Base-by-base conservation (phyloP, 2,797 vertebrate genomes). In the Lophius americanus region DNA sequence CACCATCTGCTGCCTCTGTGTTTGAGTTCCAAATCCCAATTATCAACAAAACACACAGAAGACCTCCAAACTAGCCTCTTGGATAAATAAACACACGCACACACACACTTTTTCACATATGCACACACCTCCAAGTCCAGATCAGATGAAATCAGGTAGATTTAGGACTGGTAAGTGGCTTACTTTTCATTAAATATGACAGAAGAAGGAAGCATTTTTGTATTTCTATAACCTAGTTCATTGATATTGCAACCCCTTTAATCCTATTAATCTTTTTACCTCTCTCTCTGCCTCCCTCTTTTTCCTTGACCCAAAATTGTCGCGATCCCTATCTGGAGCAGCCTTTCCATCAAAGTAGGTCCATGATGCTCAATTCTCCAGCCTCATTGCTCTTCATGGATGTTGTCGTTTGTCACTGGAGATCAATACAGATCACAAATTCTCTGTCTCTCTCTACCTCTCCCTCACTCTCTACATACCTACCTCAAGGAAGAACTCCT, bases 1-100 rank as follows among this genome's bases (percentile, higher is more conserved):
- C 78, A 90, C 92, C 93, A 94, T 94, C 93, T 94, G 93, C 84
- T 62, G 73, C 79, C 78, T 70, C 84, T 75, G 78, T 90, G 85
- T 92, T 85, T 85, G 88, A 88, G 79, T 87, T 93, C 92, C 89
- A 93, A 92, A 92, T 91, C 88, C 89, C 85, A 81, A 87, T 92
- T 91, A 93, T 93, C 92, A 93, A 90, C 89, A 93, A 85, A 91
- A 89, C 81, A 82, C 83, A 88, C 84, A 86, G 66, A 90, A 86
- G 81, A 88, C 86, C 82, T 88, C 90, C 78, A 85, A 78, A 85
- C 80, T 68, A 79, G 64, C 74, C 76, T 65, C 36, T 75, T 73
- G 58, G 71, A 84, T 66, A 73, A 51, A 81, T 55, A 73, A 32
- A 23, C 60, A 48, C 72, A 37, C 67, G 51, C 70, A 68, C 64